Conservation (phyloP, 1,140 invertebrate genomes). For the Steinernema khuongi region DNA sequence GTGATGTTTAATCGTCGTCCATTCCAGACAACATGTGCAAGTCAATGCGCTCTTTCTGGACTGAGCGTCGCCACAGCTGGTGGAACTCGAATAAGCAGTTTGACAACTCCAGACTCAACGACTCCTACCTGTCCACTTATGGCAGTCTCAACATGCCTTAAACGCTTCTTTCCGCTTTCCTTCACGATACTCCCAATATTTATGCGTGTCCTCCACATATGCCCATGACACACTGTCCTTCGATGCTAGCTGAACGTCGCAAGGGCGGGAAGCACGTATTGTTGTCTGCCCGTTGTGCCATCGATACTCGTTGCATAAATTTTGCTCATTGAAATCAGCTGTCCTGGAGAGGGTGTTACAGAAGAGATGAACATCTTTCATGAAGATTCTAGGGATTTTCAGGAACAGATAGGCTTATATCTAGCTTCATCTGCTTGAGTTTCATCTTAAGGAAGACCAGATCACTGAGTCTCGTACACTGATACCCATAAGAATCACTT, state of each 20-base stretch:
- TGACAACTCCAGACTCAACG: neutral
- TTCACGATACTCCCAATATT: neutral
- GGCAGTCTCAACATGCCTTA: neutral
- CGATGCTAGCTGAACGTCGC: neutral
- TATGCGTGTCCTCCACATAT: neutral
- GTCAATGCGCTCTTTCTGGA: neutral
- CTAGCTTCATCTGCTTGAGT: no score
- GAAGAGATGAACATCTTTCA: no score
- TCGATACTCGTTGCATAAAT: no score
- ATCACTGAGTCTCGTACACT: no score
- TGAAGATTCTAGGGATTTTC: no score
- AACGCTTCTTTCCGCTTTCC: neutral
- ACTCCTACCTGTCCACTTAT: neutral
- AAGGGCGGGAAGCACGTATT: no score
- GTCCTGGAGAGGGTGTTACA: no score
- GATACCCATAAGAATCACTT: no score
- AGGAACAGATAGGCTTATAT: no score
- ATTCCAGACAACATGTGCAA: neutral
- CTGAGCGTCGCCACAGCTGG: neutral
- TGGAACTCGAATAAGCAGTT: neutral
- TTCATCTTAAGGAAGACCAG: no score
- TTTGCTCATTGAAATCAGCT: no score
- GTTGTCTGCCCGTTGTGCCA: no score
- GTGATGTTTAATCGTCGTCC: neutral
- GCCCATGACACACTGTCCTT: neutral